Base-by-base conservation (phyloP, 2,797 vertebrate species). In the Tapera naevia region DNA sequence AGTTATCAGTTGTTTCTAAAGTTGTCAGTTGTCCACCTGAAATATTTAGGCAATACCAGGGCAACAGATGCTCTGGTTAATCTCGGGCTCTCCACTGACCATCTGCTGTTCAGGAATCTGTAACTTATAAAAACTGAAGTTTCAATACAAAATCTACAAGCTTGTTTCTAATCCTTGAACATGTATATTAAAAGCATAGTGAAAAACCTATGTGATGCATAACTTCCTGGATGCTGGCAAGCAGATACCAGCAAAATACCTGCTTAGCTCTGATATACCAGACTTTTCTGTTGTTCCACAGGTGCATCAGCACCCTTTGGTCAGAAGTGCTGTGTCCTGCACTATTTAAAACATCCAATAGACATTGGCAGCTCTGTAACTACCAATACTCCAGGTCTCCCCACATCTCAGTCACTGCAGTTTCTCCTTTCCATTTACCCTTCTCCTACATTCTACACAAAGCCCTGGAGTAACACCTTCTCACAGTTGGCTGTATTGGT, bases 111-210 rank as follows among this genome's bases (percentile, higher is more conserved):
- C 57, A 74, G 50, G 56, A 80, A 67, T 33, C 35, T 45, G 0
- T 39, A 73, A 30, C 28, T 67, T 39, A 13, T 1, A 62, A 79
- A 27, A 82, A 45, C 7, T 33, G 8, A 76, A 73, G 33, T 86
- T 80, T 65, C 50, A 46, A 27, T 28, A 64, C 23, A 61, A 46
- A 67, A 30, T 8, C 35, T 46, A 39, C 27, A 48, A 18, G 46
- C 4, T 56, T 10, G 56, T 64, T 74, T 74, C 32, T 43, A 57
- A 45, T 43, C 33, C 12, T 16, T 32, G 48, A 58, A 16, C 13
- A 1, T 21, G 23, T 17, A 15, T 6, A 35, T 46, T 39, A 51
- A 84, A 51, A 7, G 6, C 8, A 7, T 17, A 58, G 39, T 0
- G 2, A 86, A 35, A 67, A 25, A 73, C 28, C 11, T 32, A 37